Percentiles rank a stretch among this genome's conserved stretches.
phyloP scores from a whole-genome alignment of 30 jellyfish, hydroid and myxozoan species.

The Rhopilema esculentum region DNA sequence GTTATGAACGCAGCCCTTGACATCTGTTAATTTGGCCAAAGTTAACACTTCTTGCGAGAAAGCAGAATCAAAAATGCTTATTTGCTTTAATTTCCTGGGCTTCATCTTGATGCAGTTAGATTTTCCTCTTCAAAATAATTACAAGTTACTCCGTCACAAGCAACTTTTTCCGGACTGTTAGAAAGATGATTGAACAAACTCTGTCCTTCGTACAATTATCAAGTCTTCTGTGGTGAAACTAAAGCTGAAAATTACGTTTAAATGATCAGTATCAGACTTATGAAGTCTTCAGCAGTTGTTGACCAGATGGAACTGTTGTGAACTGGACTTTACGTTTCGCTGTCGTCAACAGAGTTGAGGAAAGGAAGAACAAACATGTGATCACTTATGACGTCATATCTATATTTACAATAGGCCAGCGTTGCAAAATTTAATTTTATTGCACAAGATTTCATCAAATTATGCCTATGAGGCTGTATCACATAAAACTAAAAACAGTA shows the following conservation, averaged over 20 bases:
- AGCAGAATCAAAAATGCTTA: conserved; percentile 17
- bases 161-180: too few species aligned
- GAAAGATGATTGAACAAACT: too few species aligned
- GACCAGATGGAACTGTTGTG: not conserved
- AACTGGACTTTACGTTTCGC: too few species aligned
- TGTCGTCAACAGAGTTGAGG: too few species aligned
- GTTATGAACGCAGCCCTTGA: conserved; percentile 2
- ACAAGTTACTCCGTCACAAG: too few species aligned
- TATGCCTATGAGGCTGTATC: too few species aligned
- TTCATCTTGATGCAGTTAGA: not conserved
- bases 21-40: not conserved
- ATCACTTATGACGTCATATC: not conserved
- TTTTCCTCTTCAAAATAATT: too few species aligned
- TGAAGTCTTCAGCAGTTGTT: not conserved
- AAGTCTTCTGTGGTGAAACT: not conserved
- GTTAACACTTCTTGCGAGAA: not conserved
- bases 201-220: not conserved
- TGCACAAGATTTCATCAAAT: too few species aligned
- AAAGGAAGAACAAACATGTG: not conserved
- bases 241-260: too few species aligned
- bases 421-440: not conserved
- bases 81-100: not conserved
- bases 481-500: too few species aligned
- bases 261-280: not conserved
- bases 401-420: not conserved